phyloP scores from a whole-genome alignment of 2,113 vertebrate genomes.

The Scortum barcoo region DNA sequence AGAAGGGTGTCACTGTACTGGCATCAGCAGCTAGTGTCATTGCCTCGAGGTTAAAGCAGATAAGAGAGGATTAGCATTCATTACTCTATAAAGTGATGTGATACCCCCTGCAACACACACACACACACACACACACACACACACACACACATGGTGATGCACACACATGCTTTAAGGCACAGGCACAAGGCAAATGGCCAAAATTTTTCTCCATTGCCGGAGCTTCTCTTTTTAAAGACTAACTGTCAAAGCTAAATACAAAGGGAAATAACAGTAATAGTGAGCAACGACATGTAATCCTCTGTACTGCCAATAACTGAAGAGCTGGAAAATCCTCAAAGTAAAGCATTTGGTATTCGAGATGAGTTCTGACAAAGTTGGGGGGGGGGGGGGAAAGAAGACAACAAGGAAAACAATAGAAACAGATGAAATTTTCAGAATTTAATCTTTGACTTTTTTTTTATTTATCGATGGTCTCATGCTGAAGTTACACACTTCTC shows the following conservation, averaged over 20 bases:
- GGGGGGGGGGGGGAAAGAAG: not conserved
- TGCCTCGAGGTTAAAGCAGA: constrained; percentile 80
- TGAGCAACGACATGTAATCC: constrained; percentile 39
- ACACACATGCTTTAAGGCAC: constrained; percentile 13
- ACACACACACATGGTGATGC: constrained; percentile 9
- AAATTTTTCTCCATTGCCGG: not conserved
- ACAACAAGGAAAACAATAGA: not conserved
- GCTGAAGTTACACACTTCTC: not conserved
- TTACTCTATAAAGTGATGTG: constrained; percentile 74
- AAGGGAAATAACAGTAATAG: constrained; percentile 43
- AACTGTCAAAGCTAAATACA: constrained; percentile 24
- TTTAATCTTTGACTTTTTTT: not conserved
- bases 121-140: constrained; percentile 19
- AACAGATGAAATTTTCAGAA: not conserved
- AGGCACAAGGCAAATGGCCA: constrained; percentile 1
- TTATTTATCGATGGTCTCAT: not conserved
- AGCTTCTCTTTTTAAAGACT: constrained; percentile 16
- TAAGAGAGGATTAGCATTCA: constrained; percentile 84
- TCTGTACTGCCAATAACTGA: constrained; percentile 37
- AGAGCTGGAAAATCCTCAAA: constrained; percentile 21
- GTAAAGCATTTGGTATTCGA: not conserved
- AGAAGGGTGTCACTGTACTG: constrained; percentile 58
- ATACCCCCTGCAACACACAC: constrained; percentile 53
- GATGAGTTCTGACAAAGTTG: constrained; percentile 9
- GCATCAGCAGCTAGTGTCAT: constrained; percentile 68